Conservation (phyloP, 2,113 vertebrate species). For the Alces alces region DNA sequence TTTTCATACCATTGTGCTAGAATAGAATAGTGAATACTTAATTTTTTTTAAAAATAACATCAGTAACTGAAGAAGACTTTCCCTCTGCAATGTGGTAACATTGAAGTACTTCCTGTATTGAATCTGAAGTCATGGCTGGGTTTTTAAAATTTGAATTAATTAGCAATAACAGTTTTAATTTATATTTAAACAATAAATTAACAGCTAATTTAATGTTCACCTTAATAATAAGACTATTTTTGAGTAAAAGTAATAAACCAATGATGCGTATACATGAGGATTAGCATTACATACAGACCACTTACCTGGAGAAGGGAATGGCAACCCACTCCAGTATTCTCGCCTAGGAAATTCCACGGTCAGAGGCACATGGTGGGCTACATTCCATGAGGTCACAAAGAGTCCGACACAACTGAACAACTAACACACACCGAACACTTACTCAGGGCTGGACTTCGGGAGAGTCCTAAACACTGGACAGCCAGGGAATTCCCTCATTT, state of each 20-base stretch:
- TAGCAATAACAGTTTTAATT: neutral
- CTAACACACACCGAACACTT: neutral
- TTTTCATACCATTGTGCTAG: neutral
- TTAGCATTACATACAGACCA: neutral
- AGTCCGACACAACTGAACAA: neutral
- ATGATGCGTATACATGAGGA: neutral
- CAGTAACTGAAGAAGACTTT: neutral
- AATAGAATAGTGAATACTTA: neutral
- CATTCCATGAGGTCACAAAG: neutral
- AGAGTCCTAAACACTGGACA: neutral
- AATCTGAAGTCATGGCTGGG: neutral
- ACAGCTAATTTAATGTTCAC: neutral
- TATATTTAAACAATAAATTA: constrained; percentile 10
- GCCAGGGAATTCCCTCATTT: neutral
- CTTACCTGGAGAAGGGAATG: neutral
- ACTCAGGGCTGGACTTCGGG: neutral
- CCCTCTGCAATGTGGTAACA: neutral
- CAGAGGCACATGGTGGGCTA: neutral
- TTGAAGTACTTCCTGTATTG: neutral
- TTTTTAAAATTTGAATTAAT: constrained; percentile 30
- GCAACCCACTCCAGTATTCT: neutral
- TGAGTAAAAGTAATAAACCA: neutral
- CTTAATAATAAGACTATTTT: neutral
- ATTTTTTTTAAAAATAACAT: neutral
- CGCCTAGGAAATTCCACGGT: neutral